These are phyloP conservation scores for Chrysodeixis includens DNA, from an alignment of 2,888 invertebrate species.

Conservation along the genomic window DNA sequence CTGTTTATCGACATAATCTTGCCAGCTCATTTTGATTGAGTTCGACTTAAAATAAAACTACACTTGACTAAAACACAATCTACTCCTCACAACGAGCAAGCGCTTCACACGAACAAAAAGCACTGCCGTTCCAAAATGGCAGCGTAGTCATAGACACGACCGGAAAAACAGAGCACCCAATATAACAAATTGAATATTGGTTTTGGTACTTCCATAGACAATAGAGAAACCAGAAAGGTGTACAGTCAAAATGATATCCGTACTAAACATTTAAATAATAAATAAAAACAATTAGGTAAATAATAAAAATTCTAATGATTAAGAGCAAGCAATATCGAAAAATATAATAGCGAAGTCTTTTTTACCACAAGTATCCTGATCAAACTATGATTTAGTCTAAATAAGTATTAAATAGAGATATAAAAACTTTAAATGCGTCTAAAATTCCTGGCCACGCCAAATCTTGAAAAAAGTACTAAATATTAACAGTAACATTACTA, in stretches of 20 bases:
- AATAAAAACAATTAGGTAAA: too few relatives aligned
- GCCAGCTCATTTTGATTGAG: slow-evolving; percentile 96
- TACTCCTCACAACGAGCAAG: slow-evolving; percentile 87
- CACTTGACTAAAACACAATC: slow-evolving; percentile 86
- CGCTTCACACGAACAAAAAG: slow-evolving; percentile 90
- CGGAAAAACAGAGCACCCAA: slow-evolving; percentile 77
- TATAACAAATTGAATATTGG: slow-evolving; percentile 42
- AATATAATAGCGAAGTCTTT: too few relatives aligned
- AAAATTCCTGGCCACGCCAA: too few relatives aligned
- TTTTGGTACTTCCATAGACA: slow-evolving; percentile 34
- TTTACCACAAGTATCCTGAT: too few relatives aligned
- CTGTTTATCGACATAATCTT: slow-evolving; percentile 99
- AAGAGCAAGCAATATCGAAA: too few relatives aligned
- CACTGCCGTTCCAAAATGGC: slow-evolving; percentile 89
- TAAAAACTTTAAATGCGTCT: too few relatives aligned
- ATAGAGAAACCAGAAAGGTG: background rate
- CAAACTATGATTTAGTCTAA: too few relatives aligned
- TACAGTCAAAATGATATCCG: background rate
- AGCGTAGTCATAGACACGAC: slow-evolving; percentile 83
- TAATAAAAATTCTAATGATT: too few relatives aligned
- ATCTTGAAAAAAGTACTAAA: too few relatives aligned
- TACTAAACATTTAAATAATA: too few relatives aligned
- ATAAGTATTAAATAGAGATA: too few relatives aligned
- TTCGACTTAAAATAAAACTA: slow-evolving; percentile 88
- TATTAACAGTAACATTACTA: too few relatives aligned